Evolutionary conservation across 2,888 invertebrate genomes (phyloP).

Genomic region (Ceramica pisi): DNA sequence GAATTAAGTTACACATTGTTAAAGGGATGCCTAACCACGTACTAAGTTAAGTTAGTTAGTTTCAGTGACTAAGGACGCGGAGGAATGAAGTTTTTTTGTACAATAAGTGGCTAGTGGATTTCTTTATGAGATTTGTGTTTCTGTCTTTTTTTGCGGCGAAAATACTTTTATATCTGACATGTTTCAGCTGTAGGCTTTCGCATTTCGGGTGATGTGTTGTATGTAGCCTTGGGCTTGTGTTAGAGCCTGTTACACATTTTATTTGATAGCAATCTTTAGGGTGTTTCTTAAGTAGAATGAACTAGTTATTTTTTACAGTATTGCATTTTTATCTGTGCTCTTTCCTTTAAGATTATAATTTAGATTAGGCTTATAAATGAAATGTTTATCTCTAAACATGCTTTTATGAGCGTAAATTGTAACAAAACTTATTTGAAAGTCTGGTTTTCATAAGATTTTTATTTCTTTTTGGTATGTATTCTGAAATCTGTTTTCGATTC

Average conservation of each 20-base stretch:
- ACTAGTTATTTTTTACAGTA: constrained; percentile 46
- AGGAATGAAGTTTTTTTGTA: constrained; percentile 29
- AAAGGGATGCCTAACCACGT: constrained; percentile 44
- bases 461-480: no score
- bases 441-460: not conserved
- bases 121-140: constrained; percentile 37
- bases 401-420: not conserved
- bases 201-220: constrained; percentile 20
- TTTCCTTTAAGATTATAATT: constrained; percentile 16
- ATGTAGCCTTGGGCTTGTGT: constrained; percentile 24
- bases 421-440: not conserved
- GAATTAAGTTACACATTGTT: constrained; percentile 60
- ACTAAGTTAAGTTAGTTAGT: constrained; percentile 42
- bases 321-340: constrained; percentile 25
- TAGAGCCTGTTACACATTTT: constrained; percentile 41
- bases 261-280: constrained; percentile 47
- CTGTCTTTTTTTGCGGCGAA: constrained; percentile 33
- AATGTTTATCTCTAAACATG: not conserved
- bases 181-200: constrained; percentile 31
- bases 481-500: no score
- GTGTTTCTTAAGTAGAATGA: constrained; percentile 33
- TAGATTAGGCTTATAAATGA: constrained; percentile 1
- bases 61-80: constrained; percentile 17
- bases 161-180: constrained; percentile 47
- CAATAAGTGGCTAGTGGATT: constrained; percentile 14